Base-by-base conservation (phyloP, 2,113 vertebrate genomes). In the Pipa parva region DNA sequence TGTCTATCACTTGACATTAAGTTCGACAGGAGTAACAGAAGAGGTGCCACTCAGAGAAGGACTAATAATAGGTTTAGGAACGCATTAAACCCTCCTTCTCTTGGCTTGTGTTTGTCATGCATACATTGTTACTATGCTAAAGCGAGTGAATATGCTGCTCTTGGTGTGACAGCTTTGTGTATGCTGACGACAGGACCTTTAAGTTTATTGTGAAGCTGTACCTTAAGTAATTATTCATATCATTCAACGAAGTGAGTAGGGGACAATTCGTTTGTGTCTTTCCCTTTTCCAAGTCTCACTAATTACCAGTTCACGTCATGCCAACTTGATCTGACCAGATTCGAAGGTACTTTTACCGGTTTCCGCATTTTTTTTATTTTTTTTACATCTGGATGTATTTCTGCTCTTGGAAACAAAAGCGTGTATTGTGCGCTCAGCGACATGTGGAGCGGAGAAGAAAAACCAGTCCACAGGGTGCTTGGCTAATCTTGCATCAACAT, bases 401-500 rank as follows among this genome's bases (percentile, higher is more conserved):
- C 25, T 45, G 29, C 33, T 54, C 17, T n/a, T 21, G 13, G 46
- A 50, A 52, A 60, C 57, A 60, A 69, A 52, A 48, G 31, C 28
- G 45, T 39, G 3, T 51, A 59, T 51, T 66, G 55, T 51, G 25
- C 28, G 29, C 57, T 45, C 33, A 9, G 48, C 39, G 46, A 69
- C 65, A 54, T 31, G 57, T 27, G 24, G 55, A 15, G 64, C 26
- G 31, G 36, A 48, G 22, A 39, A 68, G 29, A 50, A 68, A 68
- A 50, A 5, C 28, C 11, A 26, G 45, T 51, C 64, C 56, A 51
- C 46, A 13, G 65, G 65, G 33, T 52, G 57, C 57, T 52, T 8
- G 46, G 56, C 31, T 69, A 52, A 69, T 69, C 65, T 52, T 17
- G 24, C 65, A 29, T 52, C 49, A 52, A 69, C 39, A 52, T 54